phyloP scores from a whole-genome alignment of 2,113 vertebrate genomes.

The Rhinichthys klamathensis region DNA sequence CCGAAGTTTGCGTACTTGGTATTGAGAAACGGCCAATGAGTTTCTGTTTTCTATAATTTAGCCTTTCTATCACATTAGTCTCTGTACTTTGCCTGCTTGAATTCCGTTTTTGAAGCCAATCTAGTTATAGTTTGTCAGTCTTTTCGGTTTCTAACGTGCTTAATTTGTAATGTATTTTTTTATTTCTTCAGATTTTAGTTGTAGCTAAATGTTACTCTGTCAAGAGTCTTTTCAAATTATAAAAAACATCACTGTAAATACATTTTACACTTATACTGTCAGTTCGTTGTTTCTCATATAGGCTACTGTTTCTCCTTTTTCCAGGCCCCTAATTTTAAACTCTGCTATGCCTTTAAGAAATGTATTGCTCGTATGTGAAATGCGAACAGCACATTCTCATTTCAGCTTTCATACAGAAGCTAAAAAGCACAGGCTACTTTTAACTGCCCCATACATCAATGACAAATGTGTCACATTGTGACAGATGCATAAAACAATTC shows the following conservation, averaged over 20 bases:
- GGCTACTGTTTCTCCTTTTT: too few species aligned
- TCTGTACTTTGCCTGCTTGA: background rate
- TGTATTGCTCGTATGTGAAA: too few species aligned
- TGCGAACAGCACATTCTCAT: too few species aligned
- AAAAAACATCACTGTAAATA: background rate
- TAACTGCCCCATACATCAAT: background rate
- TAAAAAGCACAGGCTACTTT: too few species aligned
- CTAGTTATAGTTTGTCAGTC: background rate
- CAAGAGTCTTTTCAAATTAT: background rate
- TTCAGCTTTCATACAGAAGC: too few species aligned
- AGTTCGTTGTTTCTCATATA: too few species aligned
- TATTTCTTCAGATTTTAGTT: background rate
- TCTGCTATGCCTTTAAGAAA: too few species aligned
- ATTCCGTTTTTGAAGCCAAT: too few species aligned
- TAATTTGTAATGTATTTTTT: background rate
- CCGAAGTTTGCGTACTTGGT: too few species aligned
- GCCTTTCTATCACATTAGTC: background rate
- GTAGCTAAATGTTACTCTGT: background rate
- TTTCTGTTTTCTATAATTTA: background rate
- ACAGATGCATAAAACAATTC: background rate
- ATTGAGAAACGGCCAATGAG: too few species aligned
- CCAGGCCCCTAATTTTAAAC: too few species aligned
- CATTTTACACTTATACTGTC: background rate
- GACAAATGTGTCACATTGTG: background rate
- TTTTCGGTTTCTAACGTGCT: background rate